Percentiles rank a stretch among this genome's conserved stretches.
These are phyloP conservation scores for Pseudeuparius sepicola DNA, from an alignment of 2,888 invertebrate genomes.

Conservation along the genomic window DNA sequence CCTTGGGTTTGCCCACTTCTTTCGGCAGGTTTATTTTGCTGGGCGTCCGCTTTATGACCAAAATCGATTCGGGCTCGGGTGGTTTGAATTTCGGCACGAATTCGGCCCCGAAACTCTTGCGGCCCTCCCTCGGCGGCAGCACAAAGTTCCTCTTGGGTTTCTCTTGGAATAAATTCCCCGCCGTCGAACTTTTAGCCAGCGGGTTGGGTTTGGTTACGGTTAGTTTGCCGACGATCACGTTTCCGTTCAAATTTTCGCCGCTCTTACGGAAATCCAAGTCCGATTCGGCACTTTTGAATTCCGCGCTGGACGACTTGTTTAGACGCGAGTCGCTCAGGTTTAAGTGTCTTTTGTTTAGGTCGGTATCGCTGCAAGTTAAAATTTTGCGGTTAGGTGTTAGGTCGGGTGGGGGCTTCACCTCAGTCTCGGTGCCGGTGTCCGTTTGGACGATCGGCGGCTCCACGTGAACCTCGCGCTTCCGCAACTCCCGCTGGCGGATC, in stretches of 20 bases:
- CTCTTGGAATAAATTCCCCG: slow-evolving; percentile 19
- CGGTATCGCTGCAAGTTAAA: neutral
- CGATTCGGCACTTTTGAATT: slow-evolving; percentile 37
- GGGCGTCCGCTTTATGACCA: slow-evolving; percentile 38
- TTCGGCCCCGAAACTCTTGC: slow-evolving; percentile 34
- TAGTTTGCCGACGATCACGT: slow-evolving; percentile 26
- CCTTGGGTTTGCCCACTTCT: slow-evolving; percentile 37
- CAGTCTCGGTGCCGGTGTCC: slow-evolving; percentile 59
- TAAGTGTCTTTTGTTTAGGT: too few species aligned
- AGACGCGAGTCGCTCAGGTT: slow-evolving; percentile 18
- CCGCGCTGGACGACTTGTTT: slow-evolving; percentile 32
- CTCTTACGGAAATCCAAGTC: slow-evolving; percentile 31
- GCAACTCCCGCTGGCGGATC: slow-evolving; percentile 53
- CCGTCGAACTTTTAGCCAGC: slow-evolving; percentile 28
- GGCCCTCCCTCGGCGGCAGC: slow-evolving; percentile 31
- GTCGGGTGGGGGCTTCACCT: slow-evolving; percentile 47
- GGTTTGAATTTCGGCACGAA: slow-evolving; percentile 33
- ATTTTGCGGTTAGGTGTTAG: slow-evolving; percentile 20
- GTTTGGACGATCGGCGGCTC: slow-evolving; percentile 54
- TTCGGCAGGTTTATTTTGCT: slow-evolving; percentile 37
- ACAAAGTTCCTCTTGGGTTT: slow-evolving; percentile 32
- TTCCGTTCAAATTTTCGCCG: slow-evolving; percentile 19
- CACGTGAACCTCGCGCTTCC: slow-evolving; percentile 58
- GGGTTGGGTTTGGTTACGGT: slow-evolving; percentile 20
- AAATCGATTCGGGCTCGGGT: slow-evolving; percentile 33